Conservation (phyloP, 1,140 invertebrate genomes). For the Thalassaphorura encarpata region DNA sequence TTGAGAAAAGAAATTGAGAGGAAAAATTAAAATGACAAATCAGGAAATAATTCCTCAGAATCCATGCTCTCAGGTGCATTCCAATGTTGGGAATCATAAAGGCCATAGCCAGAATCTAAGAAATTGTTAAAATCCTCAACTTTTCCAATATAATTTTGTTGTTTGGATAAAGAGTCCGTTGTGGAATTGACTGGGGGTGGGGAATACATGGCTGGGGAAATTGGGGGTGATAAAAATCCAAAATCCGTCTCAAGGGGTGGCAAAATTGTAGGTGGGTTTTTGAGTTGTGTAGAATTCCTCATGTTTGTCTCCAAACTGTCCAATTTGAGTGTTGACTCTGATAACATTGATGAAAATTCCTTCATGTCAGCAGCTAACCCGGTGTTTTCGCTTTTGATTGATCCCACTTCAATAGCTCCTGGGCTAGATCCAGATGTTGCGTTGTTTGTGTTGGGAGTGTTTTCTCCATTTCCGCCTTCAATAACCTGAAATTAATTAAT, state of each 20-base stretch:
- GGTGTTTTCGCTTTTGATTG: not conserved
- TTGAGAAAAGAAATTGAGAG: not conserved
- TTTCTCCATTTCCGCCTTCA: constrained; percentile 7
- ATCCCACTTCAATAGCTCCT: not conserved
- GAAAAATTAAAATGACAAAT: constrained; percentile 6
- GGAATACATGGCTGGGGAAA: constrained; percentile 6
- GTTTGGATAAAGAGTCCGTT: not conserved
- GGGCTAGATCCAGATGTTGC: too few relatives aligned
- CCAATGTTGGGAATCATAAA: constrained; percentile 5
- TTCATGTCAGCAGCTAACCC: not conserved
- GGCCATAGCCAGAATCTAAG: constrained; percentile 5
- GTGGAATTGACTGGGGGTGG: not conserved
- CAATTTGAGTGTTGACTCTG: not conserved
- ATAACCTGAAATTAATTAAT: not conserved
- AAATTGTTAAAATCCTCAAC: constrained; percentile 3
- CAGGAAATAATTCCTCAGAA: constrained; percentile 17
- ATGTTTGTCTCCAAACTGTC: not conserved
- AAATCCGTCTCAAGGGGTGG: constrained; percentile 13
- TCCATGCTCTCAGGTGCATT: not conserved
- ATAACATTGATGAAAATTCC: not conserved
- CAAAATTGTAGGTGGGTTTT: not conserved
- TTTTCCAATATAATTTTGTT: not conserved
- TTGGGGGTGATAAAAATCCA: constrained; percentile 4
- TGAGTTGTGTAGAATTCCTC: too few relatives aligned
- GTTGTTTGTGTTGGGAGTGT: not conserved